Percentiles rank a stretch among this genome's conserved stretches.
Evolutionary conservation across 2,113 vertebrate genomes (phyloP).

Genomic region (Coracopsis vasa): DNA sequence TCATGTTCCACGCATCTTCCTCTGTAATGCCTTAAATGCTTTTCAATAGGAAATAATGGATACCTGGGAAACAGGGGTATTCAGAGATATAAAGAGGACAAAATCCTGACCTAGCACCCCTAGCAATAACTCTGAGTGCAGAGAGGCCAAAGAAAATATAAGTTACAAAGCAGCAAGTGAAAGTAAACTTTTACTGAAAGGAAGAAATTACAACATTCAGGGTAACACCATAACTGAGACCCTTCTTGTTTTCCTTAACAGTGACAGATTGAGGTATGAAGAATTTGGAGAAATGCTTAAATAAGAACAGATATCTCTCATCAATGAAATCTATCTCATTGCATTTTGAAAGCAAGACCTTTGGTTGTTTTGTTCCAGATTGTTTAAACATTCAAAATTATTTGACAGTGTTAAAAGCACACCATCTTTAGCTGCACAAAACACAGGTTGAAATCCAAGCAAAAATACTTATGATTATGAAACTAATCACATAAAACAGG

Average conservation of each 20-base stretch:
- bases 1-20: not conserved
- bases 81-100: not conserved
- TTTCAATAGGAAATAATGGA: not conserved
- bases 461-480: not conserved
- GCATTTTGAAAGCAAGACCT: not conserved
- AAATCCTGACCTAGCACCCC: not conserved
- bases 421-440: not conserved
- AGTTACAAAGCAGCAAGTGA: not conserved
- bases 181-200: not conserved
- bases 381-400: not conserved
- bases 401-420: not conserved
- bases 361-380: not conserved
- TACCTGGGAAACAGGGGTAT: not conserved
- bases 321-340: not conserved
- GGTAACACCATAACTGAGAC: not conserved
- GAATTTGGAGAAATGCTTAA: not conserved
- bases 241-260: not conserved
- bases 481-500: not conserved
- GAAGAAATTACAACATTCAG: not conserved
- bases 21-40: not conserved
- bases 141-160: not conserved
- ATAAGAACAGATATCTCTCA: not conserved
- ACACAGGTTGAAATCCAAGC: not conserved
- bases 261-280: not conserved
- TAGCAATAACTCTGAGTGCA: not conserved